Evolutionary conservation across 1,140 invertebrate genomes (phyloP), one percentile per base, ranked within the genome.

Genomic region (Dendrolimus punctatus): DNA sequence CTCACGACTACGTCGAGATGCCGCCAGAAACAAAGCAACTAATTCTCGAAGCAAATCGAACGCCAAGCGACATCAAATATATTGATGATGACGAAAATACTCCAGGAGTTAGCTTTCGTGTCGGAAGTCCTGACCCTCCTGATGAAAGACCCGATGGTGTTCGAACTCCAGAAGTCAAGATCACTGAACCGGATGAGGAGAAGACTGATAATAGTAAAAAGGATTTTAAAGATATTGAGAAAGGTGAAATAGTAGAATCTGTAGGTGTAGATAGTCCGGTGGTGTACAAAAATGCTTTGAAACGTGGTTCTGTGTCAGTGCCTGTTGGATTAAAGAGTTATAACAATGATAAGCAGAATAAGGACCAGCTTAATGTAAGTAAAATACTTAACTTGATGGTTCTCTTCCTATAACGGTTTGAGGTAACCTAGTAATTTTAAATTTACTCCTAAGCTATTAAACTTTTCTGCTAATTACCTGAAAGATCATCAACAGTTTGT

Each of bases 1-100:
- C 79, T 5, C 65, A 69, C 44, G 80, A 83, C 23, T 85, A 82
- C 58, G 80, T 81, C 0, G 72, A 80, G 61, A 83, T 83, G 80
- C 82, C 82, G 4, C 46, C 53, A 9, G 73, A 76, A 37, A 73
- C 71, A 0, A 67, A 45, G 10, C 50, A 43, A 1, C 43, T 51
- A 8, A 51, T 51, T 38, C 43, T 45, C 60, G 37, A 63, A 62
- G 52, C 60, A 8, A 62, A 74, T 53, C 53, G 57, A 51, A 76
- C 64, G 4, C 53, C 68, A 2, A 75, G 71, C 40, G 68, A 76
- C 36, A 58, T 81, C 9, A 55, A 57, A 50, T 79, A 49, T 39
- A 72, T 76, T 2, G 77, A 80, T 45, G 71, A 73, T 1, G 69
- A 71, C 9, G 50, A 8, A 10, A 10, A 44, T 36, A 45, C 54